Conservation (phyloP, 2,113 vertebrate genomes). For the Hippolais icterina region DNA sequence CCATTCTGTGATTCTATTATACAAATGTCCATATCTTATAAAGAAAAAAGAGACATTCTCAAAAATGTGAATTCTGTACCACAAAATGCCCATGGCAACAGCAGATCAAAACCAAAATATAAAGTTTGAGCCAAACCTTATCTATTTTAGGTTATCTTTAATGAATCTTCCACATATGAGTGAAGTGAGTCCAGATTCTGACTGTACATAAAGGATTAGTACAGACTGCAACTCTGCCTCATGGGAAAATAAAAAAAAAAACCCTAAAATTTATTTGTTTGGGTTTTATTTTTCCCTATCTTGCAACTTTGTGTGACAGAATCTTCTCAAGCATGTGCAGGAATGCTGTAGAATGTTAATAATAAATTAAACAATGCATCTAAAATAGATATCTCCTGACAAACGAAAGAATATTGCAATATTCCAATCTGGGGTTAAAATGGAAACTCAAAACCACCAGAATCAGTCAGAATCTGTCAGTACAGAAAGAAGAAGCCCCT, state of each 20-base stretch:
- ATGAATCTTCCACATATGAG: accelerated
- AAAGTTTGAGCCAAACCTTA: not conserved
- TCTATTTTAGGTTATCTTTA: not conserved
- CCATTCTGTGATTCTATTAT: not conserved
- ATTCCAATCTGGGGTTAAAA: not conserved
- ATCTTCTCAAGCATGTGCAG: not conserved
- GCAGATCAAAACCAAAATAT: not conserved
- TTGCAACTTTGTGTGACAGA: not conserved
- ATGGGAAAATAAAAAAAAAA: not conserved
- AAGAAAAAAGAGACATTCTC: not conserved
- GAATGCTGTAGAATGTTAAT: not conserved
- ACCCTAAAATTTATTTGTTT: not conserved
- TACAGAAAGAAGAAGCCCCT: accelerated
- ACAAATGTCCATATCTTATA: not conserved
- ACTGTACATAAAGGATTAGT: not conserved
- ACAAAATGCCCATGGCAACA: not conserved
- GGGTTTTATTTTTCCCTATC: not conserved
- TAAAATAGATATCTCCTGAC: not conserved
- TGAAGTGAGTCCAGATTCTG: not conserved
- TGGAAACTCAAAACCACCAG: not conserved
- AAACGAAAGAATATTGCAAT: not conserved
- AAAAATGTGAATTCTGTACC: not conserved
- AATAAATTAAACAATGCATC: not conserved
- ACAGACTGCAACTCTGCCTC: accelerated
- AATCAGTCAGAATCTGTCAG: not conserved